Percentiles rank a stretch among this genome's conserved stretches.
These are phyloP conservation scores for Tokudaia tokunoshimensis DNA, from an alignment of 2,797 vertebrate species.

Conservation along the genomic window DNA sequence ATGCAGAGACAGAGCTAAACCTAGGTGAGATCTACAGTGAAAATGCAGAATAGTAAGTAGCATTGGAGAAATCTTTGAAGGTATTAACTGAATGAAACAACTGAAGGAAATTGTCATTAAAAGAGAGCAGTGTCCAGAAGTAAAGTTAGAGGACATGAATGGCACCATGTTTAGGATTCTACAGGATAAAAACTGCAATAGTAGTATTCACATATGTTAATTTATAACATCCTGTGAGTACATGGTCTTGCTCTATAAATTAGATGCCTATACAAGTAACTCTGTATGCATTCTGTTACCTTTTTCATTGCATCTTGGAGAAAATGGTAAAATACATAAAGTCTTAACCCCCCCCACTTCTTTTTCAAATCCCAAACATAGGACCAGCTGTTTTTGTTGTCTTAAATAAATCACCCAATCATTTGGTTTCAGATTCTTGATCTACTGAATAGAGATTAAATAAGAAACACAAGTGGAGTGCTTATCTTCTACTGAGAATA, in stretches of 20 bases:
- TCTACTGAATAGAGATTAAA: not conserved
- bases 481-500: not conserved
- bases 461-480: not conserved
- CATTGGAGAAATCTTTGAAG: not conserved
- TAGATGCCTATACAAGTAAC: not conserved
- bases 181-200: not conserved
- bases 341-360: not conserved
- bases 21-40: not conserved
- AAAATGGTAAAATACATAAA: not conserved
- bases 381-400: not conserved
- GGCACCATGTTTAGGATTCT: not conserved
- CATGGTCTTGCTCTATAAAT: not conserved
- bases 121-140: not conserved
- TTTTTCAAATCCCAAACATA: not conserved
- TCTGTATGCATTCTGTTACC: not conserved
- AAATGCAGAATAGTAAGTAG: not conserved
- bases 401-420: not conserved
- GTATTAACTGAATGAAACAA: not conserved
- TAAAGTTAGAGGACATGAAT: not conserved
- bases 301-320: not conserved
- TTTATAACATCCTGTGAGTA: not conserved
- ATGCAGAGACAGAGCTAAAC: too few species aligned
- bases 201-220: not conserved
- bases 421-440: not conserved
- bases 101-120: not conserved